Base-by-base conservation (phyloP, 2,888 invertebrate species). In the Sminthurides aquaticus region DNA sequence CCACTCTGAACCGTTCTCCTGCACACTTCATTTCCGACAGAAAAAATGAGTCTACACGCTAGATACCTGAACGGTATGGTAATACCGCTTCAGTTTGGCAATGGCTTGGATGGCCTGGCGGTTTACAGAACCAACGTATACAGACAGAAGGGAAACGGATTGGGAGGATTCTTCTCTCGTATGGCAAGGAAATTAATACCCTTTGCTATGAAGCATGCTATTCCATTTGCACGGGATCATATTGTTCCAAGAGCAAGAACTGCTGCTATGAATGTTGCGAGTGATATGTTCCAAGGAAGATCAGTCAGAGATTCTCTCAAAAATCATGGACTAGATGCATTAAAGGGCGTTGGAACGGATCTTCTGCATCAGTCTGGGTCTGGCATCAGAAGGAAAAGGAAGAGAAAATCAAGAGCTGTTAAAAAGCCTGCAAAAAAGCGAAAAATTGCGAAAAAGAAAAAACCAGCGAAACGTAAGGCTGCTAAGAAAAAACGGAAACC, bases 21-120 rank as follows among this genome's bases (percentile, higher is more conserved):
- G 59, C 22, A 48, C 59, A 48, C 59, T 59, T 25, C 59, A 59
- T 22, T 59, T 48, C 48, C 34, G 48, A 25, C 20, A 43, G 49
- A 20, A 24, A 2, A 20, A 49, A 24, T 57, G 29, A 18, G 15
- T 5, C 22, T 20, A 22, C 20, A 52, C 52, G 52, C 52, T 20
- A 15, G 52, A 20, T 52, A 52, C 20, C 5, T 22, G 20, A 52
- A 29, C 29, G 22, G 29, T 8, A 3, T 57, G 1, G n/a, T 1
- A 1, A 29, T 22, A n/a, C 29, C 57, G 1, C 34, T 29, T n/a
- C 29, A 57, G 27, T 28, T 27, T 1, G 57, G 57, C 1, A 1
- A 1, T 2, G 25, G 24, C 1, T 34, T n/a, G 3, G 3, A 3
- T 3, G 28, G 29, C 18, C 1, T n/a, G 22, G 2, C 15, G 27